Evolutionary conservation across 2,888 invertebrate species (phyloP).

Genomic region (Leptinotarsa tumamoca): DNA sequence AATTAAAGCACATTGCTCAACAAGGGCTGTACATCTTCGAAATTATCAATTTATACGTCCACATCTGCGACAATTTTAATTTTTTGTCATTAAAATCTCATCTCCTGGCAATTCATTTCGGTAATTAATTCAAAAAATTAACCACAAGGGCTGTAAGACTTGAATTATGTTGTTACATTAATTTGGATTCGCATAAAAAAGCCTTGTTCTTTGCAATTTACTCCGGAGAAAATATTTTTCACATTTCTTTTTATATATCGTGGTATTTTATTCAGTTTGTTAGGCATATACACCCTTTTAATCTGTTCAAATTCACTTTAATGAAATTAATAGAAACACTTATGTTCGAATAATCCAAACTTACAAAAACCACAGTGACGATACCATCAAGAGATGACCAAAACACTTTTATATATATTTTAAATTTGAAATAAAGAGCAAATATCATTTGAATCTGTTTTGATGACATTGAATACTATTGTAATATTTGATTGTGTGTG

Average conservation of each 20-base stretch:
- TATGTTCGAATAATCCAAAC: too few species aligned
- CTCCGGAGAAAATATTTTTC: background rate
- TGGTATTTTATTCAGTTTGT: too few species aligned
- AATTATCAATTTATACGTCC: conserved; percentile 65
- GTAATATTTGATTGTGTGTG: too few species aligned
- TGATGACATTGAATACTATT: too few species aligned
- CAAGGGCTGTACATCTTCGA: conserved; percentile 64
- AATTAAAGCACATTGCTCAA: conserved; percentile 61
- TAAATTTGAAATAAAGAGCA: too few species aligned
- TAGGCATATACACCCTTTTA: too few species aligned
- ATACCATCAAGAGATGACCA: too few species aligned
- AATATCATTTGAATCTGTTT: too few species aligned
- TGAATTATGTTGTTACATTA: conserved; percentile 47
- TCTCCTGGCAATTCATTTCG: conserved; percentile 62
- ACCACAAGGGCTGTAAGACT: conserved; percentile 55
- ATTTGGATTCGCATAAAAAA: conserved; percentile 38
- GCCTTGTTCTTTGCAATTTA: conserved; percentile 2
- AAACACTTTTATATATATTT: too few species aligned
- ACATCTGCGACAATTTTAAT: conserved; percentile 67
- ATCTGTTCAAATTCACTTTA: too few species aligned
- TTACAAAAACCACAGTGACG: too few species aligned
- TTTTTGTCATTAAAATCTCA: conserved; percentile 67
- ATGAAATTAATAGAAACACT: too few species aligned
- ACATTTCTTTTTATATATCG: background rate
- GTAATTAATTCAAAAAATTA: conserved; percentile 65